phyloP scores from a whole-genome alignment of 2,113 vertebrate species.

The Bambusicola thoracicus region DNA sequence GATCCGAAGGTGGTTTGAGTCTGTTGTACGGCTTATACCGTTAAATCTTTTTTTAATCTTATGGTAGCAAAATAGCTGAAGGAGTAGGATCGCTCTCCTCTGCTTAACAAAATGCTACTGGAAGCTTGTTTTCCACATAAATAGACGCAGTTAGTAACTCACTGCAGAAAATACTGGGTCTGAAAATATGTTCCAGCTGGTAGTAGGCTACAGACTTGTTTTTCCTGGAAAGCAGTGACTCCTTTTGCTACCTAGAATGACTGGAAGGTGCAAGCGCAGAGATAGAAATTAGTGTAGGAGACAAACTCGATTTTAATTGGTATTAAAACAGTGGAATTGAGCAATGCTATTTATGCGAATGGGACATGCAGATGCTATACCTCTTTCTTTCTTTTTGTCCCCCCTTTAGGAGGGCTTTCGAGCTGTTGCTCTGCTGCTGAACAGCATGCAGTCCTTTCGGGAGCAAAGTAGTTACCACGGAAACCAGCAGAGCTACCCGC shows the following conservation, averaged over 20 bases:
- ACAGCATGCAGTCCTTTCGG: constrained; percentile 87
- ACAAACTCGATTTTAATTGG: neutral
- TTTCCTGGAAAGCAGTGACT: neutral
- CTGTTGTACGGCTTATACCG: neutral
- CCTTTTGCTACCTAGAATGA: neutral
- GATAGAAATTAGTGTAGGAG: neutral
- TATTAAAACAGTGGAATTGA: neutral
- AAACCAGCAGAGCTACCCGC: constrained; percentile 83
- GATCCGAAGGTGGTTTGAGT: neutral
- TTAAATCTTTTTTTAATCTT: neutral
- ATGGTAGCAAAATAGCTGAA: neutral
- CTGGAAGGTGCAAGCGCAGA: neutral
- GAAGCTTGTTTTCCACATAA: neutral
- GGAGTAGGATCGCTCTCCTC: neutral
- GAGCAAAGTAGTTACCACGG: constrained; percentile 88
- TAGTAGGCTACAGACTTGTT: neutral
- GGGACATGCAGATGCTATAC: neutral
- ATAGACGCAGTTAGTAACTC: neutral
- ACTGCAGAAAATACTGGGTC: neutral
- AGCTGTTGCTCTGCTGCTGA: constrained; percentile 75
- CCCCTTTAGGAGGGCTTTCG: constrained; percentile 75
- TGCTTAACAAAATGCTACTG: neutral
- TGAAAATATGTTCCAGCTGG: neutral
- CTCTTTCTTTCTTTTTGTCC: neutral
- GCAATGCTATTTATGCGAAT: neutral